These are phyloP conservation scores for Terrapene triunguis DNA, from an alignment of 2,113 vertebrate species.

Conservation along the genomic window DNA sequence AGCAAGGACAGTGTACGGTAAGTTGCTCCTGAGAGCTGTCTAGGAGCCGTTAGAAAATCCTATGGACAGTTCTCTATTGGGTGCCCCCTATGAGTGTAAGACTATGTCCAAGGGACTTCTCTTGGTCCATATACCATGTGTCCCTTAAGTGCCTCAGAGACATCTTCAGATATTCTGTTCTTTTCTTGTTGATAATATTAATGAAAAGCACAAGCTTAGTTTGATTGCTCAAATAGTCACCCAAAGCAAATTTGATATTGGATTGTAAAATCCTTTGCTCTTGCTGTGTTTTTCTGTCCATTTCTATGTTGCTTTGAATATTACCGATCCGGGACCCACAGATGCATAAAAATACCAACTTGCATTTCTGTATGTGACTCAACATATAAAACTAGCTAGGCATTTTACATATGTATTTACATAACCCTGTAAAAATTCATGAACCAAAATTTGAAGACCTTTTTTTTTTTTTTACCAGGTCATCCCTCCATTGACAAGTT, in stretches of 20 bases:
- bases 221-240: neutral
- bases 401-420: accelerated
- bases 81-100: neutral
- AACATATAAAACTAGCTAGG: accelerated
- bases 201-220: neutral
- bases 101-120: neutral
- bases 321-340: neutral
- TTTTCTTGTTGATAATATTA: neutral
- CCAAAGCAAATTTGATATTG: neutral
- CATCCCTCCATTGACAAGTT: accelerated
- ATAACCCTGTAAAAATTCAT: neutral
- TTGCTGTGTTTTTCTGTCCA: neutral
- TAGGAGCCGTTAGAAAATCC: neutral
- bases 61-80: neutral
- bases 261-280: neutral
- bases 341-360: neutral
- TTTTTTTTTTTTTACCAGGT: no score
- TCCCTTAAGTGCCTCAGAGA: neutral
- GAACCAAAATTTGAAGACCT: accelerated
- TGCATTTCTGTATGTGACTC: accelerated
- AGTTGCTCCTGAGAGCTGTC: neutral
- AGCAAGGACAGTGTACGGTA: neutral
- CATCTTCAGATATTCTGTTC: neutral
- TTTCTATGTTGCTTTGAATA: neutral
- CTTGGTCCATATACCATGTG: neutral